These are phyloP conservation scores for Tragopan temminckii DNA, from an alignment of 2,797 vertebrate species.

Conservation along the genomic window DNA sequence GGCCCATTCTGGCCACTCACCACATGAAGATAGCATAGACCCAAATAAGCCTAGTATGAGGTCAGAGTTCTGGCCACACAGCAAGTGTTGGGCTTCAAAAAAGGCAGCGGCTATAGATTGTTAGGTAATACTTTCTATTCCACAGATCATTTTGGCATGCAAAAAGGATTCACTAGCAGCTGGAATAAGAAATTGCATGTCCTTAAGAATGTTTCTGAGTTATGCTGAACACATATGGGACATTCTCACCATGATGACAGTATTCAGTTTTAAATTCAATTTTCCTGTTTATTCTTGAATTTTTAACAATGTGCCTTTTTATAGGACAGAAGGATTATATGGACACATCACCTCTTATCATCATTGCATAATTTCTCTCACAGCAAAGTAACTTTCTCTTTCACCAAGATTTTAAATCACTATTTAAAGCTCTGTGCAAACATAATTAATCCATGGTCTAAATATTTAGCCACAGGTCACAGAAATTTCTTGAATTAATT, in stretches of 20 bases:
- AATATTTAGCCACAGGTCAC: slow-evolving; percentile 71
- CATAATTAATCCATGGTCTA: slow-evolving; percentile 49
- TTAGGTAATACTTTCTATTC: not conserved
- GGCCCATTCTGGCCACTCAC: not conserved
- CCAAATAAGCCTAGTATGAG: not conserved
- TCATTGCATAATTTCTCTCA: not conserved
- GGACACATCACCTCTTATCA: not conserved
- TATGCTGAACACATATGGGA: not conserved
- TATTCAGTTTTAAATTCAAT: not conserved
- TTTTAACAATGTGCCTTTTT: not conserved
- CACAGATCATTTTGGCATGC: rapidly evolving
- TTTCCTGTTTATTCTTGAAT: not conserved
- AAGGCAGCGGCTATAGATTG: not conserved
- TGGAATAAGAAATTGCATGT: not conserved
- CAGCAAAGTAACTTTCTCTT: slow-evolving; percentile 25
- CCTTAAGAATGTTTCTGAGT: not conserved
- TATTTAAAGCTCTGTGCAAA: slow-evolving; percentile 26
- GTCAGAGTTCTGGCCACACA: not conserved
- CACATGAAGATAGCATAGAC: not conserved
- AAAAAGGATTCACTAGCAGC: not conserved
- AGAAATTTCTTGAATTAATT: slow-evolving; percentile 52
- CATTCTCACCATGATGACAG: not conserved
- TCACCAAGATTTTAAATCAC: slow-evolving; percentile 23
- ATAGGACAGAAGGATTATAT: not conserved
- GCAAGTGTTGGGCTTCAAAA: not conserved